Conservation (phyloP, 2,113 vertebrate genomes). For the Butorides virescens region DNA sequence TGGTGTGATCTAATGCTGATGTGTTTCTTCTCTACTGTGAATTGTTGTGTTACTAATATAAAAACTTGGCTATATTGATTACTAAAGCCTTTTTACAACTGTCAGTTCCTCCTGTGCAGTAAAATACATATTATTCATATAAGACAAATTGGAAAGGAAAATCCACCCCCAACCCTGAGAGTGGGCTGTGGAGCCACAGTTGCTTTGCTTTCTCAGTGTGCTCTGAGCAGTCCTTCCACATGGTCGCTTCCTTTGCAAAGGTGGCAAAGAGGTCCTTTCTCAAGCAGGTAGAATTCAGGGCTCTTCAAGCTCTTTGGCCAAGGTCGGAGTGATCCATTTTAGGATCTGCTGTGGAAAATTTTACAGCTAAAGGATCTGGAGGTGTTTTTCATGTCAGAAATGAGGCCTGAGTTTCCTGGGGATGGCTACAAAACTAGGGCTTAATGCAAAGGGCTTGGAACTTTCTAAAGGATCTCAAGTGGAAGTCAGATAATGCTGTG, state of each 20-base stretch:
- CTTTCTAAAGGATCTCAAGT: background rate
- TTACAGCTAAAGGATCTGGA: background rate
- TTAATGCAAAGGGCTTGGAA: background rate
- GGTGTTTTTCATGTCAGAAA: background rate
- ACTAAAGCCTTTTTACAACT: background rate
- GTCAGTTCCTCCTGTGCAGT: background rate
- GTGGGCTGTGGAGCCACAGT: background rate
- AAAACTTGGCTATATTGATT: background rate
- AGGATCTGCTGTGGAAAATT: background rate
- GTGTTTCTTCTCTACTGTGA: background rate
- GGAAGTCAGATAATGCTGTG: background rate
- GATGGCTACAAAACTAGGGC: background rate
- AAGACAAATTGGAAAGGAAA: background rate
- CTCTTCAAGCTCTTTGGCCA: background rate
- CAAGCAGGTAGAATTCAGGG: background rate
- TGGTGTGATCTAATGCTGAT: background rate
- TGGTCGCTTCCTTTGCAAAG: background rate
- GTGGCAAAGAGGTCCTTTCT: background rate
- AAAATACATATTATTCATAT: background rate
- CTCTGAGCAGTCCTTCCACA: background rate
- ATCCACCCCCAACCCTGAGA: background rate
- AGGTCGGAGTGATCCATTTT: background rate
- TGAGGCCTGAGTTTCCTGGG: background rate
- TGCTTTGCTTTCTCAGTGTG: background rate
- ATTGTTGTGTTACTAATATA: background rate